Percentiles rank a stretch among this genome's conserved stretches.
Conservation (phyloP, 1,140 invertebrate species). For the Phocides pigmalion region DNA sequence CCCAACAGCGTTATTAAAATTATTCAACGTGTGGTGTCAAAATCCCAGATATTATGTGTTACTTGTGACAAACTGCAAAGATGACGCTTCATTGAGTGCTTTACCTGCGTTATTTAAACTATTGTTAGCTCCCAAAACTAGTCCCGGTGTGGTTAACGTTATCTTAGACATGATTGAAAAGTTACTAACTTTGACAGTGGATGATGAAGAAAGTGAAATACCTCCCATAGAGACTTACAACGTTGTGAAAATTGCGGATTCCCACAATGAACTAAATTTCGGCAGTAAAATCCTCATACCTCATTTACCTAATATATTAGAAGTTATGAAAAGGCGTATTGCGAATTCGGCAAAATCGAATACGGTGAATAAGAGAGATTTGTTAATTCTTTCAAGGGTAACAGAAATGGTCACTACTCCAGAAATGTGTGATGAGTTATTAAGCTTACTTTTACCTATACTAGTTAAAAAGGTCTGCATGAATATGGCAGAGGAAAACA, state of each 20-base stretch:
- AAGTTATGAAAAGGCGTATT: slow-evolving; percentile 87
- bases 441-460: slow-evolving; percentile 90
- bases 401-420: slow-evolving; percentile 89
- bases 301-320: slow-evolving; percentile 89
- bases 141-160: slow-evolving; percentile 86
- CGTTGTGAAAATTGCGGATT: slow-evolving; percentile 46
- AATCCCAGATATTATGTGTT: slow-evolving; percentile 90
- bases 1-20: slow-evolving; percentile 92
- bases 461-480: slow-evolving; percentile 87
- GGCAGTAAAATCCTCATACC: slow-evolving; percentile 90
- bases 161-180: slow-evolving; percentile 93
- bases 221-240: slow-evolving; percentile 68
- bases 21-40: slow-evolving; percentile 90
- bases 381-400: slow-evolving; percentile 91
- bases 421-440: slow-evolving; percentile 87
- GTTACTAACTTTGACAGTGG: slow-evolving; percentile 87
- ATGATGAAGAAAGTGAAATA: slow-evolving; percentile 79
- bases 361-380: slow-evolving; percentile 87
- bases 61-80: slow-evolving; percentile 85
- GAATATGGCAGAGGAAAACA: slow-evolving; percentile 86
- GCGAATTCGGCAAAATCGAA: slow-evolving; percentile 85
- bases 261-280: slow-evolving; percentile 85
- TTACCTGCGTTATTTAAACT: slow-evolving; percentile 88
- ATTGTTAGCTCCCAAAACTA: slow-evolving; percentile 87
- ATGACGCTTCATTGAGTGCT: slow-evolving; percentile 80